Conservation (phyloP, 92 coral and sea anemone species). For the Zoanthus solanderi region DNA sequence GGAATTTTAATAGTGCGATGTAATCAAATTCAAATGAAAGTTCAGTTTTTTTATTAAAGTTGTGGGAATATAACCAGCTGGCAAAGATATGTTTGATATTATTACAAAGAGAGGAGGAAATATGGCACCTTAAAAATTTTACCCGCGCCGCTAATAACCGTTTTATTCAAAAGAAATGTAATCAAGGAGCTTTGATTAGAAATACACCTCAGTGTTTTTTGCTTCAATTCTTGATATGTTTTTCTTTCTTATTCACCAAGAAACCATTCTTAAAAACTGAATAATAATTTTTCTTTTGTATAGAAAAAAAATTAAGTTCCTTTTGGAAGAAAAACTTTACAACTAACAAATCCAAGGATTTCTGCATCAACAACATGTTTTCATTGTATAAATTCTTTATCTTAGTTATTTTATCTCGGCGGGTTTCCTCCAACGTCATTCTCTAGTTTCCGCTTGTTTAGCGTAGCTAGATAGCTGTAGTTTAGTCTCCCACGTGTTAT, state of each 20-base stretch:
- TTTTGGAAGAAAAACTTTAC: background rate
- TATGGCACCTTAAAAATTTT: background rate
- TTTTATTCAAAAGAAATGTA: background rate
- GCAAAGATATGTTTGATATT: background rate
- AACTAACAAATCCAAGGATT: background rate
- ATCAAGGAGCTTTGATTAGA: background rate
- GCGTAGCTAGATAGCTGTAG: background rate
- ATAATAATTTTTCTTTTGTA: background rate
- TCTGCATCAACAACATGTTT: background rate
- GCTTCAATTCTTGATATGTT: background rate
- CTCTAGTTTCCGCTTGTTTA: constrained; percentile 3
- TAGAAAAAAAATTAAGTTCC: background rate
- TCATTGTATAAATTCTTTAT: background rate
- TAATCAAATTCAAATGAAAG: constrained; percentile 2
- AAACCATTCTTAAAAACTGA: background rate
- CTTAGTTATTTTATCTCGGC: background rate
- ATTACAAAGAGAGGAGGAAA: background rate
- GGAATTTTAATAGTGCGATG: background rate
- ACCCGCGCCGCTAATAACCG: background rate
- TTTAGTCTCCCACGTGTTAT: background rate
- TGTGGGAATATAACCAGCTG: background rate
- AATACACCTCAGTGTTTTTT: background rate
- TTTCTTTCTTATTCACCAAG: background rate
- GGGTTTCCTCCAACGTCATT: background rate
- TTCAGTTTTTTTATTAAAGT: background rate